Base-by-base conservation (phyloP, 2,888 invertebrate genomes). In the Seladonia tumulorum region DNA sequence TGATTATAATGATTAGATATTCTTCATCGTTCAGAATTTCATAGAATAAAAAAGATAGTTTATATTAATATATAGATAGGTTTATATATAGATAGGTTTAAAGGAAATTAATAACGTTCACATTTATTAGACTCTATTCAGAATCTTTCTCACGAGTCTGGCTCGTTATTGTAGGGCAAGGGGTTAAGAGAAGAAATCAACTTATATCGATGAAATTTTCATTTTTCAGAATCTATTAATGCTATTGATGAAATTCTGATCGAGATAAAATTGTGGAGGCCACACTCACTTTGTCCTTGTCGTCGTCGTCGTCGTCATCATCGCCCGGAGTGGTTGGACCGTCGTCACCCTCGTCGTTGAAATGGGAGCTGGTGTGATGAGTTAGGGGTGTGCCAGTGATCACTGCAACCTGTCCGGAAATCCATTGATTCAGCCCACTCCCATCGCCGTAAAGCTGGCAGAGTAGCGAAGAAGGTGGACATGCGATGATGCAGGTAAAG, bases 261-360 rank as follows among this genome's bases (percentile, higher is more conserved):
- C 5, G 4, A 16, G 10, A 39, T 22, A 35, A 18, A 68, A 68
- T 12, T 3, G 10, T 22, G 5, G 1, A n/a, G 35, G 22, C 8
- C n/a, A 83, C n/a, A 83, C 88, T 88, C 83, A 97, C 97, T 96
- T 98, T 98, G 94, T 98, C 98, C 93, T 97, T 98, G 92, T 99
- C 98, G 85, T 98, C 98, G 29, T 99, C 99, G 88, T 99, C 99
- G 80, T 99, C 98, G 86, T 98, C 98, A 92, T 94, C 94, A 18
- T 94, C 95, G 1, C 94, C 95, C 5, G 94, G 95, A 29, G 95
- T 94, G 35, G 90, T 78, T 2, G 93, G 93, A 22, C 94, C 92
- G 25, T 95, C 95, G 39, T 95, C 95, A 1, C 84, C 75, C 12
- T 90, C 83, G 79, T 94, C 94, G 79, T 93, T 92, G 42, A 92